A percentile compares a stretch with the other conserved stretches of the same genome.
These are phyloP conservation scores for Lethenteron camtschaticum DNA, from an alignment of 2,113 vertebrate species.

Conservation along the genomic window DNA sequence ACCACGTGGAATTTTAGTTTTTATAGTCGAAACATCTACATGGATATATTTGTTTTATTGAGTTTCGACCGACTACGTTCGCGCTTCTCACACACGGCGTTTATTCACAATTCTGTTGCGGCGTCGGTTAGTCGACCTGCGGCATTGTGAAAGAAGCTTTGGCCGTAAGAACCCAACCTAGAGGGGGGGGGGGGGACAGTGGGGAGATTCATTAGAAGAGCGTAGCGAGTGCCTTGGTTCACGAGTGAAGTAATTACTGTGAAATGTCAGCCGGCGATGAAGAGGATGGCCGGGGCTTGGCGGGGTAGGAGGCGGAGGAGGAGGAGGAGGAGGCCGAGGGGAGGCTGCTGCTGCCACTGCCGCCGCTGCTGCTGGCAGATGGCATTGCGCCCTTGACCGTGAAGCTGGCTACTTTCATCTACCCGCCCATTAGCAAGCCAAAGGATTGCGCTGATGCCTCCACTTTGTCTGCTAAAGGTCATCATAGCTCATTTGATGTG, in stretches of 20 bases:
- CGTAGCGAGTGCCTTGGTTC: neutral
- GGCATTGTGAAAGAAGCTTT: no score
- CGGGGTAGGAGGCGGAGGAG: no score
- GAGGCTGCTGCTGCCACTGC: neutral
- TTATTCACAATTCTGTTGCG: no score
- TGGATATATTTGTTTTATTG: no score
- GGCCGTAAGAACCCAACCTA: neutral
- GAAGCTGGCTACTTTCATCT: neutral
- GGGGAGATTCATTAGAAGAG: conserved; percentile 3
- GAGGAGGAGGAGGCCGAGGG: no score
- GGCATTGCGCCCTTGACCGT: conserved; percentile 2
- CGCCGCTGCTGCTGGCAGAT: neutral
- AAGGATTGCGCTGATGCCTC: conserved; percentile 5
- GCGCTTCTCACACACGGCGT: no score
- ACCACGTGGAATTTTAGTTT: no score
- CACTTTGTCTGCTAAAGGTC: conserved; percentile 6
- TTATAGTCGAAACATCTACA: no score
- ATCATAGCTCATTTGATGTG: conserved; percentile 6
- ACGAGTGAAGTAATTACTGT: conserved; percentile 5
- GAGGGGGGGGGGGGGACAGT: neutral
- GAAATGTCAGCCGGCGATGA: conserved; percentile 3
- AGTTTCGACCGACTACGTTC: no score
- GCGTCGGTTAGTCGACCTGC: no score
- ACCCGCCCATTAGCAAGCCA: conserved; percentile 4
- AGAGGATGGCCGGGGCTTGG: neutral